phyloP scores from a whole-genome alignment of 2,797 vertebrate species.

The Centroberyx gerrardi region DNA sequence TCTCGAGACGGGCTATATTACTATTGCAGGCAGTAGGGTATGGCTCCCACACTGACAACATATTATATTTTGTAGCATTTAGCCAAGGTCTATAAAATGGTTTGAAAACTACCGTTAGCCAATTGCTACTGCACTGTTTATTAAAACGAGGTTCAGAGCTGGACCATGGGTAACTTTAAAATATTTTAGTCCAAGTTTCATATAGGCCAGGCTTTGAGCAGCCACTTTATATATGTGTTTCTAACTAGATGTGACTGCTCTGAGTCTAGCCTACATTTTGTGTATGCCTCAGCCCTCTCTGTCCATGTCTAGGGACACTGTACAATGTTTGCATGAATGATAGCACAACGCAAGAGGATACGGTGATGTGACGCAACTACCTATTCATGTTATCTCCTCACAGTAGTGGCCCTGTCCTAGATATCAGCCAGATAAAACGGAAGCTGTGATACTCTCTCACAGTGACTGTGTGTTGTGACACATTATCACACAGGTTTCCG shows the following conservation, averaged over 20 bases:
- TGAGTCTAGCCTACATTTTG: not conserved
- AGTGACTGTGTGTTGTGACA: conserved; percentile 34
- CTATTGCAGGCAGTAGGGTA: conserved; percentile 20
- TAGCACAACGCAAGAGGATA: conserved; percentile 29
- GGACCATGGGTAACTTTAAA: not conserved
- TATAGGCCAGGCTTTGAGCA: not conserved
- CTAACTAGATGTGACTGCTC: not conserved
- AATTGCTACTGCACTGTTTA: conserved; percentile 2
- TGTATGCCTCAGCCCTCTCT: not conserved
- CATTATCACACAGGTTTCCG: conserved; percentile 57
- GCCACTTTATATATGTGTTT: not conserved
- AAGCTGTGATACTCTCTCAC: conserved; percentile 60
- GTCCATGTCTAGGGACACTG: not conserved
- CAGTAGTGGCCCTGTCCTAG: conserved; percentile 27
- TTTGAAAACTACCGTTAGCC: conserved; percentile 13
- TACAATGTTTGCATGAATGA: conserved; percentile 7
- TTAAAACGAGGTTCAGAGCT: conserved; percentile 4
- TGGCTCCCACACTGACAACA: conserved; percentile 32
- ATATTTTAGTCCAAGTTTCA: not conserved
- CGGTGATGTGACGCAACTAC: conserved; percentile 38
- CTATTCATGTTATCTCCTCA: conserved; percentile 45
- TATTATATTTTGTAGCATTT: conserved; percentile 27
- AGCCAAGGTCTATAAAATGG: conserved; percentile 1
- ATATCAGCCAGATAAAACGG: conserved; percentile 62
- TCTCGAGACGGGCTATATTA: conserved; percentile 33